These are phyloP conservation scores for Eudemis profundana DNA, from an alignment of 2,888 invertebrate genomes.

Conservation along the genomic window DNA sequence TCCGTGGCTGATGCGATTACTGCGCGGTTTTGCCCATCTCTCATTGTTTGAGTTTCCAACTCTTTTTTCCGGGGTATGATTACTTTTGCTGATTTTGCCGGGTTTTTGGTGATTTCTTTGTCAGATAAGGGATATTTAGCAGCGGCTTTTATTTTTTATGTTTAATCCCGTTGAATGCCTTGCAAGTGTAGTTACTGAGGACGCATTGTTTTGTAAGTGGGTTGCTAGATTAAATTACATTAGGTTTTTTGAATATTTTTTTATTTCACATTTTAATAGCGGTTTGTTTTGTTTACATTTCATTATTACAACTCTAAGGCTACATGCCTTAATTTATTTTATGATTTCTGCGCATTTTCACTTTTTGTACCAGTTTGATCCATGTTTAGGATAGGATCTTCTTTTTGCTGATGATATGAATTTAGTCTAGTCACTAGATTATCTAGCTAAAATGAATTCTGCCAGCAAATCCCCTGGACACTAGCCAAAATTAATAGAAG, in stretches of 20 bases:
- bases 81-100: conserved; percentile 36
- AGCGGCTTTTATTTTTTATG: conserved; percentile 14
- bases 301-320: neutral
- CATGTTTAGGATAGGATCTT: too few relatives aligned
- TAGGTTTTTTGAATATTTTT: too few relatives aligned
- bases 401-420: too few relatives aligned
- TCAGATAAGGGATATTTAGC: conserved; percentile 22
- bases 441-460: conserved; percentile 1
- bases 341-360: too few relatives aligned
- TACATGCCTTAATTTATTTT: too few relatives aligned
- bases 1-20: conserved; percentile 81
- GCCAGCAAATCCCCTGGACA: neutral
- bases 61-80: conserved; percentile 35
- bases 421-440: too few relatives aligned
- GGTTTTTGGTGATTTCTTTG: conserved; percentile 20
- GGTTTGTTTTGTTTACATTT: neutral
- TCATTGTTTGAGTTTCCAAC: conserved; percentile 49
- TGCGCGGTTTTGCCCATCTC: conserved; percentile 62
- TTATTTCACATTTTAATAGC: too few relatives aligned
- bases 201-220: conserved; percentile 16
- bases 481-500: conserved; percentile 5
- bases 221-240: conserved; percentile 18
- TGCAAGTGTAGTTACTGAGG: neutral
- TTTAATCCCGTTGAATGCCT: conserved; percentile 9
- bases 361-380: too few relatives aligned